Base-by-base conservation (phyloP, 2,888 invertebrate genomes). In the Strigamia crassipes region DNA sequence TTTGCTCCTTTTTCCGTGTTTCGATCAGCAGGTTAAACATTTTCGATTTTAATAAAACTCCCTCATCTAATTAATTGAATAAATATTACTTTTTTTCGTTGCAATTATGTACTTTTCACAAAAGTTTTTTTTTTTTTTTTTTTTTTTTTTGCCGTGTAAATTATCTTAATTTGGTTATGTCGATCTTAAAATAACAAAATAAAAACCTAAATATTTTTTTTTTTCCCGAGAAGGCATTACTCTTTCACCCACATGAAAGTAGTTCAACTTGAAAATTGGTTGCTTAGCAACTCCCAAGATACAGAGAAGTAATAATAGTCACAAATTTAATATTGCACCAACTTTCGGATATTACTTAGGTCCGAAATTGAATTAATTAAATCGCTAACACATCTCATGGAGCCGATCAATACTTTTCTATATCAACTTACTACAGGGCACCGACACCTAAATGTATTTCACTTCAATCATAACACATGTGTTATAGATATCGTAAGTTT, bases 11-110 rank as follows among this genome's bases (percentile, higher is more conserved):
- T 56, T 56, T 5, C 56, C n/a, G 6, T 31, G 21, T 73, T 51
- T 73, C 31, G 73, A 73, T 73, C 73, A 27, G 73, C 27, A 15
- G 31, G 73, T 73, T 73, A 73, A 73, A 73, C 31, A 73, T 73
- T 56, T 73, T 73, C 73, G 31, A n/a, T 31, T 31, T 27, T 23
- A 73, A 31, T 31, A 73, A 31, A 73, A 73, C 27, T 13, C 15
- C 27, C 31, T 5, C 5, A 18, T 56, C n/a, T 56, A n/a, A 18
- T 56, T 56, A 56, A n/a, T 56, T 9, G 18, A 56, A 18, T 56
- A 56, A 56, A 56, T 56, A 18, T 18, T 18, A n/a, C n/a, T n/a
- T n/a, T 5, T 46, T 18, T 56, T 46, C 9, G 21, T 56, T 38
- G 4, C 4, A 56, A 18, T 18, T 18, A 56, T 56, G n/a, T 18